Conservation (phyloP, 2,797 vertebrate species). For the Sebastes steindachneri region DNA sequence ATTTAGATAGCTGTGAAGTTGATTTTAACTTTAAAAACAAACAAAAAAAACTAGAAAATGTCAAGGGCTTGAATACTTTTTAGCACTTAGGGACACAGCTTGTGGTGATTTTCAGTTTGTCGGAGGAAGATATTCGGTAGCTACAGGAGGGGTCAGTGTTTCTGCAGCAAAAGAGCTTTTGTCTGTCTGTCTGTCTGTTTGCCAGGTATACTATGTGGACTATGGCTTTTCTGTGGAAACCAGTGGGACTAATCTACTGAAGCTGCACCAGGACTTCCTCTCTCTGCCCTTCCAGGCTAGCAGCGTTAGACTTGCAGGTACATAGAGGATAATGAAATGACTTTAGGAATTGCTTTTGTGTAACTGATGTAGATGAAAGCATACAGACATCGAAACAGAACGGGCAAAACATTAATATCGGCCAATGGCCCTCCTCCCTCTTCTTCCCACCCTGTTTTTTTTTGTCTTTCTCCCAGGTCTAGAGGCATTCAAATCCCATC, state of each 20-base stretch:
- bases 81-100: not conserved
- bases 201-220: constrained; percentile 92
- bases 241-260: constrained; percentile 80
- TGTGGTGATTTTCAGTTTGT: not conserved
- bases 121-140: not conserved
- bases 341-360: not conserved
- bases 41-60: not conserved
- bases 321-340: not conserved
- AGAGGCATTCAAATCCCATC: constrained; percentile 86
- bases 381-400: not conserved
- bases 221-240: constrained; percentile 89
- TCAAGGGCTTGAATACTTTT: not conserved
- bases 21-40: not conserved
- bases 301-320: constrained; percentile 94
- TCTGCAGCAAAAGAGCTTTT: not conserved
- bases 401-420: not conserved
- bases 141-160: not conserved
- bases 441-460: not conserved
- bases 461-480: constrained; percentile 80
- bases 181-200: constrained; percentile 7
- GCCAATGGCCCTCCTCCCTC: not conserved
- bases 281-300: constrained; percentile 90
- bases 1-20: not conserved
- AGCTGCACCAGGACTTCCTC: constrained; percentile 85
- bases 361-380: not conserved